phyloP scores from a whole-genome alignment of 2,888 invertebrate genomes.

The Sarcophaga rosellei region DNA sequence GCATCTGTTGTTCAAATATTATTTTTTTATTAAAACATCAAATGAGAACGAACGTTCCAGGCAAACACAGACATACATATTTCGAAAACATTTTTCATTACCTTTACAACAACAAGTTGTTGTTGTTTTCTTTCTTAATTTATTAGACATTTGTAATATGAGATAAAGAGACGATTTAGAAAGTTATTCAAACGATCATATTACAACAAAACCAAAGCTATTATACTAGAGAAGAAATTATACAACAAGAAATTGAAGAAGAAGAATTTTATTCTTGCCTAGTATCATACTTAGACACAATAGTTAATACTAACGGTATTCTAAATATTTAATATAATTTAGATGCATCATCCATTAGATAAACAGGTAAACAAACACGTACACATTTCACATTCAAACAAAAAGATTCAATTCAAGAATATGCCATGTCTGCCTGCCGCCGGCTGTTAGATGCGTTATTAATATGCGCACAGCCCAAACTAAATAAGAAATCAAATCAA shows the following conservation, averaged over 20 bases:
- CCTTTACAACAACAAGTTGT: background rate
- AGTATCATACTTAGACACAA: constrained; percentile 13
- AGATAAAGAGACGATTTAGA: constrained; percentile 39
- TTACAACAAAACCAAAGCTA: constrained; percentile 16
- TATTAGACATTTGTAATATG: constrained; percentile 47
- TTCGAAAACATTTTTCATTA: no score
- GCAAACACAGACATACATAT: background rate
- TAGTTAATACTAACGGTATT: constrained; percentile 34
- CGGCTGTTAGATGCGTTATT: background rate
- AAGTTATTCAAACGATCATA: constrained; percentile 48
- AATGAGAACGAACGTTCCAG: background rate
- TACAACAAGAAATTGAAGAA: no score
- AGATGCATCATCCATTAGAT: constrained; percentile 1
- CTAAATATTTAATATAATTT: constrained; percentile 16
- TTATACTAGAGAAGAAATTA: background rate
- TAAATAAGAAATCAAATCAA: constrained; percentile 2
- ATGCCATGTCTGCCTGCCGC: background rate
- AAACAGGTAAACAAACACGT: background rate
- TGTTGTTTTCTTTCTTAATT: constrained; percentile 1
- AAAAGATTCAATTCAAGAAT: background rate
- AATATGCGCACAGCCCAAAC: background rate
- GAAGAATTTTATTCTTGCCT: no score
- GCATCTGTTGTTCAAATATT: constrained; percentile 2
- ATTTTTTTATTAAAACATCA: background rate
- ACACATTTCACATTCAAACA: background rate